Evolutionary conservation across 2,113 vertebrate species (phyloP), one percentile per base, ranked within the genome.

Genomic region (Takifugu flavidus): DNA sequence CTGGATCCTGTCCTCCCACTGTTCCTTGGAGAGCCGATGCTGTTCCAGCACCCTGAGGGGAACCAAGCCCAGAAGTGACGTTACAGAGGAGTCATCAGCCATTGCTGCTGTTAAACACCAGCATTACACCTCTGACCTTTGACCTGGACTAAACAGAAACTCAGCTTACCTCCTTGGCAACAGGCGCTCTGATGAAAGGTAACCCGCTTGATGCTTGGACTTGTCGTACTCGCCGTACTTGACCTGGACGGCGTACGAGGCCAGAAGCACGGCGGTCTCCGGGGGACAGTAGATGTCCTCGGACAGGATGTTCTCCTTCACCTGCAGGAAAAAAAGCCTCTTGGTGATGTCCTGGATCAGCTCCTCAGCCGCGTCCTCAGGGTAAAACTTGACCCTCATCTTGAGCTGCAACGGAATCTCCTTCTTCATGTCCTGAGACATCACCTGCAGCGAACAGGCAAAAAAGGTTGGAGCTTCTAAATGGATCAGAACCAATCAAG

Each of bases 1-100:
- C 83, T 96, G 93, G 85, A 98, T 96, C 26, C 96, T 91, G 25
- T 98, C 94, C 65, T 98, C 95, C 96, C 97, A 99, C 80, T 99
- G 94, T 3, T 95, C 94, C 85, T 93, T 91, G 76, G 92, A 92
- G 66, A 99, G 94, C 67, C 96, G 98, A 86, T 99, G 96, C 86
- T 99, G 97, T 49, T 97, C 93, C 91, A 96, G 89, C 34, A 99
- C 95, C 82, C 97, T 99, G 79, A 53, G 15, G 28, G 59, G 42
- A 78, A 28, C 63, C 25, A 26, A 27, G 59, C 51, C 58, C 49
- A 77, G 65, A 85, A 59, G 11, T 2, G 1, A 7, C 4, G 34
- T 39, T 39, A 59, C 46, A 59, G 52, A 56, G 59, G 53, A 8
- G 25, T 53, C 25, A 39, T 2, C 8, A 15, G 45, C 15, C n/a